These are phyloP conservation scores for Dendrocincla fuliginosa DNA, from an alignment of 2,797 vertebrate genomes.

Conservation along the genomic window DNA sequence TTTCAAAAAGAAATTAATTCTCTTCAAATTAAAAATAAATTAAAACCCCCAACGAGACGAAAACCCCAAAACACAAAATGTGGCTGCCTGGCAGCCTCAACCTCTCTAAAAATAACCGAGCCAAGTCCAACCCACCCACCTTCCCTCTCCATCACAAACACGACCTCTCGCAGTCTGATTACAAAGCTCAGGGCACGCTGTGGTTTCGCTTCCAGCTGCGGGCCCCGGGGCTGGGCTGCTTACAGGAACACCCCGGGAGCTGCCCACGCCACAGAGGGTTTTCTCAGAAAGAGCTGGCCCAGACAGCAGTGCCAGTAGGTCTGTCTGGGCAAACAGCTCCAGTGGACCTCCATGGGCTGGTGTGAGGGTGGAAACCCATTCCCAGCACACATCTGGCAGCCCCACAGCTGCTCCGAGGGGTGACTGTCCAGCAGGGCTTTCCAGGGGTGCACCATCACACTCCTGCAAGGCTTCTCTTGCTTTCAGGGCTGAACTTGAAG, in stretches of 20 bases:
- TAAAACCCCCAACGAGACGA: background rate
- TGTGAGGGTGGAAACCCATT: background rate
- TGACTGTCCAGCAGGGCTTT: background rate
- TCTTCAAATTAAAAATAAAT: background rate
- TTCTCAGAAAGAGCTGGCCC: slow-evolving; percentile 24
- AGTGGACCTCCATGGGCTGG: accelerated
- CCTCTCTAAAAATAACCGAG: slow-evolving; percentile 19
- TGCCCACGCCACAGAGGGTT: background rate
- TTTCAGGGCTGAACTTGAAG: background rate
- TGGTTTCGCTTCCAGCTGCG: background rate
- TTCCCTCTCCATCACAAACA: background rate
- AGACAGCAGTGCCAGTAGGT: background rate
- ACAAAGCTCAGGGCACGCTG: background rate
- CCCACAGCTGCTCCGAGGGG: background rate
- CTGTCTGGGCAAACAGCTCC: background rate
- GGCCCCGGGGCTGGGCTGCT: background rate
- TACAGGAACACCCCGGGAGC: slow-evolving; percentile 17
- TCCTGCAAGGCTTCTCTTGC: background rate
- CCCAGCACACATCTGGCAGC: background rate
- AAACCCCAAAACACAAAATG: background rate
- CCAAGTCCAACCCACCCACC: background rate
- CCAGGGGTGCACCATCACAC: background rate
- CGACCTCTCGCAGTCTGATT: background rate
- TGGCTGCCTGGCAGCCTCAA: background rate
- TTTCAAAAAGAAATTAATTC: background rate